Conservation (phyloP, 2,888 invertebrate genomes). For the Drosophila kokeensis region DNA sequence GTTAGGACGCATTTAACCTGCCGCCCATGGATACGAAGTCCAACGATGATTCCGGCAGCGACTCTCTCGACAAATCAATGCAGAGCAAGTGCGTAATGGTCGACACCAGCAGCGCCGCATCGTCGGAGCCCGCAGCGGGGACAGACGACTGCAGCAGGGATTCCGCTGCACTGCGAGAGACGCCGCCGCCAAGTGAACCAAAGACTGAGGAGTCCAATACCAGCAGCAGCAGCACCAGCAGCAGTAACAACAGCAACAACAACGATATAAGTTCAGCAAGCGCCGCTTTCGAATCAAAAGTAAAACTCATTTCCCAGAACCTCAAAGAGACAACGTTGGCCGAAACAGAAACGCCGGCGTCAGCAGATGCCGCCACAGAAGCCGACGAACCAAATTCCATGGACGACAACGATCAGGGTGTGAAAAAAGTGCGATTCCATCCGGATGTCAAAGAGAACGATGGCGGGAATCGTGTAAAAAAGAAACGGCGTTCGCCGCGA, state of each 20-base stretch:
- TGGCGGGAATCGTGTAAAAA: constrained; percentile 75
- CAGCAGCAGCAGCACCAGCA: constrained; percentile 32
- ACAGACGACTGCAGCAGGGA: constrained; percentile 58
- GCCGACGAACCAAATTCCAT: constrained; percentile 40
- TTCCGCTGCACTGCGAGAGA: constrained; percentile 49
- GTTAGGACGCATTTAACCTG: constrained; percentile 41
- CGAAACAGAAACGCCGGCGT: constrained; percentile 49
- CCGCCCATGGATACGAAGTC: constrained; percentile 80
- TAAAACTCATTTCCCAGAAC: constrained; percentile 82
- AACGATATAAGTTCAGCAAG: constrained; percentile 34
- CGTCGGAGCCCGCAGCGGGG: constrained; percentile 56
- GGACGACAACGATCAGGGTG: constrained; percentile 61
- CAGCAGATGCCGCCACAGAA: constrained; percentile 28
- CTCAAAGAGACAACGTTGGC: constrained; percentile 82
- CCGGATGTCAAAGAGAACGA: constrained; percentile 78
- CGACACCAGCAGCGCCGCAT: constrained; percentile 51
- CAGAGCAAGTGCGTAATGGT: constrained; percentile 82
- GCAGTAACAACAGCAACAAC: constrained; percentile 16
- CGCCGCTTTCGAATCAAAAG: constrained; percentile 81
- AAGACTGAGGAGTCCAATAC: constrained; percentile 65
- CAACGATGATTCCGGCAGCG: constrained; percentile 82
- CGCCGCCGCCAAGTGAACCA: constrained; percentile 49
- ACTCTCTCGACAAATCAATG: constrained; percentile 82
- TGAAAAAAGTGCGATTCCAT: constrained; percentile 78
- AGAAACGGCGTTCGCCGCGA: constrained; percentile 56